Evolutionary conservation across 2,113 vertebrate species (phyloP), one percentile per base, ranked within the genome.

Genomic region (Sula dactylatra): DNA sequence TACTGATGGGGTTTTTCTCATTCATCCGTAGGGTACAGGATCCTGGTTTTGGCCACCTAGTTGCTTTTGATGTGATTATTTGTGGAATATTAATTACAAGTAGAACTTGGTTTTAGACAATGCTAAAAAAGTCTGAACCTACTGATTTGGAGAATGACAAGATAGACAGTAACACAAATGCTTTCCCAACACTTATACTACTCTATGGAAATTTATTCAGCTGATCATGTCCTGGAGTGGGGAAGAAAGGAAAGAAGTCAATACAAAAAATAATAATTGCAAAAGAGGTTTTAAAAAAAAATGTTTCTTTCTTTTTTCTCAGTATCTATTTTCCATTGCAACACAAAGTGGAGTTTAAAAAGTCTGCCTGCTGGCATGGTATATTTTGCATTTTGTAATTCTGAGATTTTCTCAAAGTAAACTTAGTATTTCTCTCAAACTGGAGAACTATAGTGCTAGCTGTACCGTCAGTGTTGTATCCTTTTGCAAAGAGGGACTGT

Each of bases 171-270:
- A 70, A 8, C 22, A 77, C 32, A 83, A 69, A 61, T 56, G 26
- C 6, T 42, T 74, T 88, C 7, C 49, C 50, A 92, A 58, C 31
- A 47, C 16, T 52, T 73, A 36, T 13, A n/a, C 9, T 64, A 24
- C 16, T 61, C 21, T 81, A 66, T 55, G 72, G 64, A 88, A 94
- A 93, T 83, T 50, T 94, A 78, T 94, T 92, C 59, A 89, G n/a
- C 65, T 71, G 50, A 66, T 82, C 67, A 45, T 76, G 64, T n/a
- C 72, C 55, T 81, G 80, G 26, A 89, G 69, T 66, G 66, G 29
- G 16, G 17, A 94, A 40, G 78, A 95, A 90, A 88, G 13, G 54
- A 81, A 70, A 81, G 29, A 85, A 78, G n/a, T 81, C 50, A 90
- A 61, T 7, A 12, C n/a, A 84, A 84, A 59, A 92, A 66, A 49